Evolutionary conservation across 92 coral and sea anemone genomes (phyloP).

Genomic region (Meandrina meandrites): DNA sequence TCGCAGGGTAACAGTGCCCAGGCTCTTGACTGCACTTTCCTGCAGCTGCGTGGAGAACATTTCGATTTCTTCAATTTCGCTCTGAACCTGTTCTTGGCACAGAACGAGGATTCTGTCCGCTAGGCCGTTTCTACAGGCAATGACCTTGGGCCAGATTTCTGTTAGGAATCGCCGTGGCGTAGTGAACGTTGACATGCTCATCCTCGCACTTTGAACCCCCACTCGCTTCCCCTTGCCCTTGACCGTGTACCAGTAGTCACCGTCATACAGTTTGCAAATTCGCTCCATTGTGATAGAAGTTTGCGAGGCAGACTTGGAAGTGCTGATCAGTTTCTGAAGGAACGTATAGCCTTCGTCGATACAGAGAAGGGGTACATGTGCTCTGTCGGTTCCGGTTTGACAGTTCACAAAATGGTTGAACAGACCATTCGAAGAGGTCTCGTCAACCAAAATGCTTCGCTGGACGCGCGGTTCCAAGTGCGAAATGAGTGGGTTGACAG

Average conservation of each 20-base stretch:
- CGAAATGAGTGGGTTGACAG: no score
- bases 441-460: no score
- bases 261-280: conserved; percentile 44
- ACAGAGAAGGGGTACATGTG: no score
- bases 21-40: no score
- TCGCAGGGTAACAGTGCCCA: no score
- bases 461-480: no score
- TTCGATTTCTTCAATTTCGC: conserved; percentile 49
- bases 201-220: conserved; percentile 41
- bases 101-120: conserved; percentile 36
- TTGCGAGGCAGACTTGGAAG: conserved; percentile 40
- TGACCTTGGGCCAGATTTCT: conserved; percentile 54
- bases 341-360: no score
- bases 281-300: conserved; percentile 51
- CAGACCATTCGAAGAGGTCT: no score
- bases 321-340: not conserved
- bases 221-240: conserved; percentile 63
- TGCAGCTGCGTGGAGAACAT: no score
- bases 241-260: conserved; percentile 46
- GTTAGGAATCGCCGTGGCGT: conserved; percentile 46
- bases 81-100: conserved; percentile 3
- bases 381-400: no score
- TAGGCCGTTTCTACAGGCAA: conserved; percentile 38
- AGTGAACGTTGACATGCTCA: conserved; percentile 40
- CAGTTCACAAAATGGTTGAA: no score